Evolutionary conservation across 2,888 invertebrate genomes (phyloP), one percentile per base, ranked within the genome.

Genomic region (Zygogramma bicolorata): DNA sequence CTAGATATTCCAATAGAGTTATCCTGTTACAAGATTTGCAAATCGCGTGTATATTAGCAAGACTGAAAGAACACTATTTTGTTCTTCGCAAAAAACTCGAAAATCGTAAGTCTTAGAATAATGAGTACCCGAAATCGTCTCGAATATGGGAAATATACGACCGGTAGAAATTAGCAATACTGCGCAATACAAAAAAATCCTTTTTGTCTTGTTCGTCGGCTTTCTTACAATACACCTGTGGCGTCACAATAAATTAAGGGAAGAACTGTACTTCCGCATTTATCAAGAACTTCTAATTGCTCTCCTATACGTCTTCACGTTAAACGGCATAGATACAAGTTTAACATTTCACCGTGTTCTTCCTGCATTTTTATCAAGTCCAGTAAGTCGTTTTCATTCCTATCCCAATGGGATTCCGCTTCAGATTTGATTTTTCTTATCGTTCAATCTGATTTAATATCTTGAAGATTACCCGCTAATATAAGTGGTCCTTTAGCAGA

Each of bases 31-130:
- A 68, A 6, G 63, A 53, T 40, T 46, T 68, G 1, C 10, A 10
- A 13, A 46, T 49, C 18, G 68, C 68, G 46, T 68, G 68, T 5
- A 63, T 34, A 46, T 63, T 71, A 1, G 71, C 68, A 58, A 68
- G 68, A 31, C 65, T 59, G 29, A 68, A 68, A 34, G 66, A 31
- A 58, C 31, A 3, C n/a, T n/a, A 38, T 40, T 40, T 40, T 40
- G 40, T 13, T 40, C 40, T 40, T 40, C 40, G n/a, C 40, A 40
- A n/a, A n/a, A n/a, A n/a, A n/a, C n/a, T n/a, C n/a, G n/a, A 22
- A 61, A 61, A 61, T 61, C 20, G n/a, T 31, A 7, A 8, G 25
- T 40, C 1, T 57, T 57, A 2, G 57, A n/a, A 8, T n/a, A 20
- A 57, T 57, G 15, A 5, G 34, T 7, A 7, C 29, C 38, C 15